These are phyloP conservation scores for Neogale vison DNA, from an alignment of 2,113 vertebrate species.

Conservation along the genomic window DNA sequence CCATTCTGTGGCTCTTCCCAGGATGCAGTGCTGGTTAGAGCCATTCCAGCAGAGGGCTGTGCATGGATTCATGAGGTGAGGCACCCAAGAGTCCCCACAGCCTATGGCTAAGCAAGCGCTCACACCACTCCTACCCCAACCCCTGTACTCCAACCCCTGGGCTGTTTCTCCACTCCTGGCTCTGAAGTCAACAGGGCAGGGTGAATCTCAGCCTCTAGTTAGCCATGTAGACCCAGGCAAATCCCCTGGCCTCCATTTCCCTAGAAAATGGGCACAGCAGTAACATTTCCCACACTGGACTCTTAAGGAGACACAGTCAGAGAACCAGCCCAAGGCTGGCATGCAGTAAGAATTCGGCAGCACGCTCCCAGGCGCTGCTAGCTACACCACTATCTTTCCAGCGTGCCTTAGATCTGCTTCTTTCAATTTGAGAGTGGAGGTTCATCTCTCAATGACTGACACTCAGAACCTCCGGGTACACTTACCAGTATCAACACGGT, in stretches of 20 bases:
- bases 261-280: not conserved
- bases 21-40: not conserved
- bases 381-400: not conserved
- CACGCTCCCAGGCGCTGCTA: not conserved
- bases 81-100: accelerated
- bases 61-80: accelerated
- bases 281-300: not conserved
- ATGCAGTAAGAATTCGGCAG: not conserved
- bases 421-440: not conserved
- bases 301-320: not conserved
- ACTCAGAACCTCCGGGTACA: not conserved
- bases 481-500: not conserved
- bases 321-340: not conserved
- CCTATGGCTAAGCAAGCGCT: not conserved
- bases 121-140: too few species aligned
- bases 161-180: not conserved
- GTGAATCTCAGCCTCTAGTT: not conserved
- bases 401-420: not conserved
- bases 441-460: not conserved
- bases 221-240: not conserved
- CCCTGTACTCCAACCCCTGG: not conserved
- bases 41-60: not conserved
- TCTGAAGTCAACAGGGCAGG: not conserved
- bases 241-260: not conserved
- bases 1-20: not conserved